Conservation (phyloP, 2,888 invertebrate species). For the Drosophila austrosaltans region DNA sequence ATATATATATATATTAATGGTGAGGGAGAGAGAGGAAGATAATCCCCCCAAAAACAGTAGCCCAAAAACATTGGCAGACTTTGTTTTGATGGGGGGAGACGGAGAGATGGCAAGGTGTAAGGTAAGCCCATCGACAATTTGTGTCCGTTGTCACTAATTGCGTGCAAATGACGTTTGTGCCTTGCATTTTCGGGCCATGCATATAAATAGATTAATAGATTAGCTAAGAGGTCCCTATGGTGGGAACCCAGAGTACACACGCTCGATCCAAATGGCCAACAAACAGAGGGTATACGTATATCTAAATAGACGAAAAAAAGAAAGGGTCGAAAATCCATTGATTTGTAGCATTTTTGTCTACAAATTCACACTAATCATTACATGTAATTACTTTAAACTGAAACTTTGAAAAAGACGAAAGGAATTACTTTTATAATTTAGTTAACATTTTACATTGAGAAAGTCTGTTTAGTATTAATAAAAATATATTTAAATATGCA, state of each 20-base stretch:
- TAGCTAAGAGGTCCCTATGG: slow-evolving; percentile 8
- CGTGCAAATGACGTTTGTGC: slow-evolving; percentile 79
- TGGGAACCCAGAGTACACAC: not conserved
- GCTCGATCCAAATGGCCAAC: too few species aligned
- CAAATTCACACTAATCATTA: too few species aligned
- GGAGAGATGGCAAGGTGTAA: slow-evolving; percentile 4
- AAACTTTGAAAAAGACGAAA: too few species aligned
- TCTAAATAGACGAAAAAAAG: too few species aligned
- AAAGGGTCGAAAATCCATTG: too few species aligned
- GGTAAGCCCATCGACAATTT: slow-evolving; percentile 64
- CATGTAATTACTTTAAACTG: too few species aligned
- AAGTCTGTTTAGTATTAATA: too few species aligned
- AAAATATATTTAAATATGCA: too few species aligned
- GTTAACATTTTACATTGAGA: too few species aligned
- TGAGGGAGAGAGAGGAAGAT: slow-evolving; percentile 17
- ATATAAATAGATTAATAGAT: slow-evolving; percentile 61
- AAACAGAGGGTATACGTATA: too few species aligned
- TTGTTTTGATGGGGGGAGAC: not conserved
- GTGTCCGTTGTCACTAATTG: slow-evolving; percentile 81
- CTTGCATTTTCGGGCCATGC: slow-evolving; percentile 72
- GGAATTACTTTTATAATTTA: too few species aligned
- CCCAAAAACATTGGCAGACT: slow-evolving; percentile 32
- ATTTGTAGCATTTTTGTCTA: too few species aligned
- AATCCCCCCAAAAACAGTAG: slow-evolving; percentile 36
- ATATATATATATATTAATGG: slow-evolving; percentile 10